Percentiles rank a stretch among this genome's conserved stretches.
Conservation (phyloP, 2,797 vertebrate species). For the Clamator glandarius region DNA sequence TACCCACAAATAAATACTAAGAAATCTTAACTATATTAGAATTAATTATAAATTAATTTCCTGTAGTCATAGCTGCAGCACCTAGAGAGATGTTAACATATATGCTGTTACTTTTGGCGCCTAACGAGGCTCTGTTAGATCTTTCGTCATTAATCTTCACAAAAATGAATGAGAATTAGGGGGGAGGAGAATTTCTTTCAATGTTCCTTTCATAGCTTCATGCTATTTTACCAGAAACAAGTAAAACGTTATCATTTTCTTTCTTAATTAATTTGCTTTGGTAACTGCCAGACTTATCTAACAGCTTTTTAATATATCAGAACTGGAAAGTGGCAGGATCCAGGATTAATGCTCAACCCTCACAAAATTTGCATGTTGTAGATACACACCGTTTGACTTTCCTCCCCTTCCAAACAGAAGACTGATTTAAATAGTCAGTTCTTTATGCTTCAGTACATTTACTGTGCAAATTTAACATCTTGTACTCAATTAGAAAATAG, state of each 20-base stretch:
- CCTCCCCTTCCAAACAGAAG: slow-evolving; percentile 13
- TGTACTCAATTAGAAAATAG: slow-evolving; percentile 57
- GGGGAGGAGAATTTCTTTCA: background rate
- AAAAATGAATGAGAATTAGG: slow-evolving; percentile 29
- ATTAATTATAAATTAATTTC: slow-evolving; percentile 63
- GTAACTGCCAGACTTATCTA: slow-evolving; percentile 35
- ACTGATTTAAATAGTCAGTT: slow-evolving; percentile 43
- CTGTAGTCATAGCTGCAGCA: slow-evolving; percentile 29
- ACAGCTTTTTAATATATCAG: slow-evolving; percentile 41
- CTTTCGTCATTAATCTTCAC: slow-evolving; percentile 55
- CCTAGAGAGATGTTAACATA: slow-evolving; percentile 52
- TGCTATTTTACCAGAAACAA: slow-evolving; percentile 51
- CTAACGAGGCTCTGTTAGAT: slow-evolving; percentile 42
- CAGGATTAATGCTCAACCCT: slow-evolving; percentile 56
- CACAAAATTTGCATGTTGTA: slow-evolving; percentile 40
- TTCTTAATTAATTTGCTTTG: slow-evolving; percentile 53
- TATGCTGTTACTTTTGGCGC: slow-evolving; percentile 50
- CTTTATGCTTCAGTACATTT: slow-evolving; percentile 34
- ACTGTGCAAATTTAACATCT: slow-evolving; percentile 18
- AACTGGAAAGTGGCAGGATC: slow-evolving; percentile 9
- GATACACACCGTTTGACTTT: background rate
- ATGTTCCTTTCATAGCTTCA: slow-evolving; percentile 19
- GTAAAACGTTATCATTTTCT: slow-evolving; percentile 45
- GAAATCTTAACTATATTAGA: background rate
- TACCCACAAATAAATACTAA: slow-evolving; percentile 28